A percentile compares a stretch with the other conserved stretches of the same genome.
phyloP scores from a whole-genome alignment of 2,888 invertebrate species.

The Leucophora obtusa region DNA sequence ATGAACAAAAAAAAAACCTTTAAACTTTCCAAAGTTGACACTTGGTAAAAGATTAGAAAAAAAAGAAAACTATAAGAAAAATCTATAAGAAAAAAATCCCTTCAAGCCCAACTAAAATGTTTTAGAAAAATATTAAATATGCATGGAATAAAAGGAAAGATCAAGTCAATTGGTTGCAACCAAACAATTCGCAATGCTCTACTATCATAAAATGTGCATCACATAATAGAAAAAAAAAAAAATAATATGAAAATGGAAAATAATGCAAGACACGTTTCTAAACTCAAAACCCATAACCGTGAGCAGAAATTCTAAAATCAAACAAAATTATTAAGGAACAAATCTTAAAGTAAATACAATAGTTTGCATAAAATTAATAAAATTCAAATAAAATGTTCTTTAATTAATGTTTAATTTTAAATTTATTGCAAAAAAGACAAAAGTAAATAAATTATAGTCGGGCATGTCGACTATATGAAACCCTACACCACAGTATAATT shows the following conservation, averaged over 20 bases:
- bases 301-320: constrained; percentile 60
- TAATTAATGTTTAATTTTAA: constrained; percentile 2
- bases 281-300: constrained; percentile 62
- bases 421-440: background rate
- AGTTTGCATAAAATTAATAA: background rate
- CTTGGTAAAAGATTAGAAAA: constrained; percentile 40
- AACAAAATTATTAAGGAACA: background rate
- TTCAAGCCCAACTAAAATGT: constrained; percentile 6
- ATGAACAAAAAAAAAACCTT: constrained; percentile 27
- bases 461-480: no score
- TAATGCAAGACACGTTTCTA: constrained; percentile 62
- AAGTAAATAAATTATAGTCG: no score
- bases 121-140: background rate
- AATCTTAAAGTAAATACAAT: background rate
- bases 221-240: constrained; percentile 10
- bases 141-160: constrained; percentile 20
- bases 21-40: constrained; percentile 51
- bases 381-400: background rate
- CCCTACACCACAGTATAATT: no score
- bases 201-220: constrained; percentile 63
- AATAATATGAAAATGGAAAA: background rate
- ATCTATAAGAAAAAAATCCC: background rate
- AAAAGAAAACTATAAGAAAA: background rate
- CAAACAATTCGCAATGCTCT: constrained; percentile 59
- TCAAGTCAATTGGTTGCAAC: constrained; percentile 40